Conservation (phyloP, 1,140 invertebrate genomes). For the Drosophila funebris region DNA sequence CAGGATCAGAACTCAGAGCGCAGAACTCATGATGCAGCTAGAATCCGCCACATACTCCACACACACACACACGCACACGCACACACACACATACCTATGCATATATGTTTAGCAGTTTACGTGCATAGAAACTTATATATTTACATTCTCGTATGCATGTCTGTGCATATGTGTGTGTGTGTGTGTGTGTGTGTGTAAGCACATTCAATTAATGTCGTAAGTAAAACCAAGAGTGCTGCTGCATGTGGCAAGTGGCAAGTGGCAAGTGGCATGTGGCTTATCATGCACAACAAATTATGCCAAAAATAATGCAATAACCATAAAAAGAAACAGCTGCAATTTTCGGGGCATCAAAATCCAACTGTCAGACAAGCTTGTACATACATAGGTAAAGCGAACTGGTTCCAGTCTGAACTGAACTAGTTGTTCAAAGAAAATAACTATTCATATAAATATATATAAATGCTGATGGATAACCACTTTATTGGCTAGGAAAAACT, state of each 20-base stretch:
- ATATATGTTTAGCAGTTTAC: not conserved
- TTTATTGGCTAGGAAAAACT: too few relatives aligned
- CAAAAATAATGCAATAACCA: slow-evolving; percentile 7
- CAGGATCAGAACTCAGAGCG: slow-evolving; percentile 23
- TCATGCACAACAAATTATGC: slow-evolving; percentile 21
- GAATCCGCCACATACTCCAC: slow-evolving; percentile 4
- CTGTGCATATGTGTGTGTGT: not conserved
- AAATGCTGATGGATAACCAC: too few relatives aligned
- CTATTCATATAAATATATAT: too few relatives aligned
- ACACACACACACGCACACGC: not conserved
- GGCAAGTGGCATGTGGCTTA: slow-evolving; percentile 8
- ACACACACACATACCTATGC: not conserved
- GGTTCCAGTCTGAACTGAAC: not conserved
- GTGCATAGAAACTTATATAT: not conserved
- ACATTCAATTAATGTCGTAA: slow-evolving; percentile 30
- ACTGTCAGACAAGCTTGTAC: not conserved
- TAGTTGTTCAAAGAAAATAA: too few relatives aligned
- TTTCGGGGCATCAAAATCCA: not conserved
- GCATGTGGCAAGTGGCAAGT: slow-evolving; percentile 13
- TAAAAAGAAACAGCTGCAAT: not conserved
- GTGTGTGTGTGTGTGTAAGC: not conserved
- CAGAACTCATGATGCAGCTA: slow-evolving; percentile 37
- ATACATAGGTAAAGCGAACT: not conserved
- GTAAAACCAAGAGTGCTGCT: slow-evolving; percentile 16
- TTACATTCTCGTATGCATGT: not conserved